These are phyloP conservation scores for Phycodurus eques DNA, from an alignment of 2,113 vertebrate species.

Conservation along the genomic window DNA sequence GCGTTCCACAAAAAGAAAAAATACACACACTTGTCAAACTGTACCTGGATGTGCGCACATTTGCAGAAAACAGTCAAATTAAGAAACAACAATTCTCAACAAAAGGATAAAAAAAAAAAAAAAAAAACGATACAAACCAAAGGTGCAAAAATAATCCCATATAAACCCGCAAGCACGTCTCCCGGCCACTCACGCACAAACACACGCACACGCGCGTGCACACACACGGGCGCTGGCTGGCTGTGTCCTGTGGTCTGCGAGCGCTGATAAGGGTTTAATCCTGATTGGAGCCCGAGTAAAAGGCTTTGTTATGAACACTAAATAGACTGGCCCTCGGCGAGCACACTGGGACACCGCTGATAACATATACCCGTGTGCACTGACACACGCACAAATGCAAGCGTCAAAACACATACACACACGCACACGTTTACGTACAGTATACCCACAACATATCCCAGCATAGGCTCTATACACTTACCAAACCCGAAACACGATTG, in stretches of 20 bases:
- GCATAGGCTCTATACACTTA: not conserved
- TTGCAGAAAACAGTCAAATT: not conserved
- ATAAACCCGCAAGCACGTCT: constrained; percentile 1
- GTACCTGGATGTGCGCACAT: not conserved
- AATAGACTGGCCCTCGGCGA: constrained; percentile 75
- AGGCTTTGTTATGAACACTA: constrained; percentile 76
- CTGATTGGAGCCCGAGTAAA: constrained; percentile 73
- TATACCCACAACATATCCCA: not conserved
- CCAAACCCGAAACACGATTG: not conserved
- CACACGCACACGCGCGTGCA: constrained; percentile 13
- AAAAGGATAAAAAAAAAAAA: not conserved
- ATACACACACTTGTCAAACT: not conserved
- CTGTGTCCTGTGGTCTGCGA: constrained; percentile 72
- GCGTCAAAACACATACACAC: not conserved
- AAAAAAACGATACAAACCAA: constrained; percentile 1
- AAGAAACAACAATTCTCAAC: constrained; percentile 1
- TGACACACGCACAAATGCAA: constrained; percentile 11
- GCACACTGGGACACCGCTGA: constrained; percentile 70
- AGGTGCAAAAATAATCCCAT: constrained; percentile 9
- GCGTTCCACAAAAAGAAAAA: not conserved
- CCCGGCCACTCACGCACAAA: constrained; percentile 7
- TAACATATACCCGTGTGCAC: constrained; percentile 57
- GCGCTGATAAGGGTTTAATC: constrained; percentile 74
- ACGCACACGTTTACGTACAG: not conserved
- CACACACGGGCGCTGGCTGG: constrained; percentile 36